Conservation (phyloP, 23 tunicate species). For the Trididemnum miniatum region DNA sequence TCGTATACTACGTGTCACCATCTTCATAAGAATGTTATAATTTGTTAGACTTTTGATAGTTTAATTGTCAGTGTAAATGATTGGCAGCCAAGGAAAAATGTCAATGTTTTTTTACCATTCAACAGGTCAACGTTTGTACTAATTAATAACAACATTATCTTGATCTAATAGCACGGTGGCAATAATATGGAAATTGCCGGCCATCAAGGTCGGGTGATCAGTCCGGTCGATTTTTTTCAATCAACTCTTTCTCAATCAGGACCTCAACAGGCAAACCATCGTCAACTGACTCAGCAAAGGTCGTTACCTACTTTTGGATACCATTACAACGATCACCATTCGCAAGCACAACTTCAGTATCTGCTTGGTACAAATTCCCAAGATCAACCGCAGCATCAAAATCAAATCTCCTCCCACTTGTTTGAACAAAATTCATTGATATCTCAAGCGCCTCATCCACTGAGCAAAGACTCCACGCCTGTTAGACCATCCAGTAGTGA, state of each 20-base stretch:
- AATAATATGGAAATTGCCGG: conserved; percentile 48
- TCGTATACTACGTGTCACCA: too few relatives aligned
- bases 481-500: conserved; percentile 51
- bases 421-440: neutral
- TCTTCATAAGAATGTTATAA: too few relatives aligned
- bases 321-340: conserved; percentile 24
- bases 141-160: too few relatives aligned
- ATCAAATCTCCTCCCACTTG: neutral
- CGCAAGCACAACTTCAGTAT: neutral
- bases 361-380: neutral
- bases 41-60: too few relatives aligned
- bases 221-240: conserved; percentile 51
- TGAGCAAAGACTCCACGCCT: conserved; percentile 6
- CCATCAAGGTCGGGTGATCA: conserved; percentile 30
- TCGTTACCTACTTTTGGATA: conserved; percentile 45
- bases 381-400: neutral
- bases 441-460: neutral
- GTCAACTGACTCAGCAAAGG: conserved; percentile 50
- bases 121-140: too few relatives aligned
- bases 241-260: conserved; percentile 18
- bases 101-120: too few relatives aligned
- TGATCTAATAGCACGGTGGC: too few relatives aligned
- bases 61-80: too few relatives aligned
- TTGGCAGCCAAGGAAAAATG: too few relatives aligned
- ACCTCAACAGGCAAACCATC: conserved; percentile 19